A percentile compares a stretch with the other conserved stretches of the same genome.
phyloP scores from a whole-genome alignment of 2,888 invertebrate species.

The Drepanosiphum platanoidis region DNA sequence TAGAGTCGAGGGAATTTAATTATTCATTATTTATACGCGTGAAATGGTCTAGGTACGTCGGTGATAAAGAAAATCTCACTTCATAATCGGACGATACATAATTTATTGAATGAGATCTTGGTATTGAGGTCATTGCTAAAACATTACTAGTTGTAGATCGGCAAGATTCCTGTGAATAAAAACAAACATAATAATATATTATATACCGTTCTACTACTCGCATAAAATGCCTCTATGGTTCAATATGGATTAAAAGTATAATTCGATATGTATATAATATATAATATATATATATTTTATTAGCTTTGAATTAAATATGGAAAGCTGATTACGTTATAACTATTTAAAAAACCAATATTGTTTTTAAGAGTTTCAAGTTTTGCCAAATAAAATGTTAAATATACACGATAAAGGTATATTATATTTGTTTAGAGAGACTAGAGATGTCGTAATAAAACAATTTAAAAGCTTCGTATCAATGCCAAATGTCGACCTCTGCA shows the following conservation, averaged over 20 bases:
- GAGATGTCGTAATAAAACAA: conserved; percentile 46
- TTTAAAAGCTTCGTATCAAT: conserved; percentile 41
- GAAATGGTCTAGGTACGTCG: neutral
- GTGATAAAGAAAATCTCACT: conserved; percentile 61
- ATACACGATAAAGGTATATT: conserved; percentile 19
- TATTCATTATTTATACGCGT: neutral
- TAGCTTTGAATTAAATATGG: neutral
- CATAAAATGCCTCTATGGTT: too few relatives aligned
- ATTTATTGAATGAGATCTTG: conserved; percentile 65
- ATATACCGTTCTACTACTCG: too few relatives aligned
- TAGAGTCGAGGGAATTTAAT: too few relatives aligned
- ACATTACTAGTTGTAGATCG: neutral
- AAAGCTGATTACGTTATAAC: neutral
- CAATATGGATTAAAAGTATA: too few relatives aligned
- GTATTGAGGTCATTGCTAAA: neutral
- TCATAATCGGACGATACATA: conserved; percentile 66
- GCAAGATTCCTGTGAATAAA: neutral
- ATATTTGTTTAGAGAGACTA: conserved; percentile 12
- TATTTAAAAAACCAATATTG: conserved; percentile 11
- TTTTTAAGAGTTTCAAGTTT: neutral
- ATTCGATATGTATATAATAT: too few relatives aligned
- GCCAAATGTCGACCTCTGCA: conserved; percentile 52
- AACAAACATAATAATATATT: neutral
- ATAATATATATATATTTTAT: neutral
- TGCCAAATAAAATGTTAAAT: conserved; percentile 60